Conservation (phyloP, 2,888 invertebrate genomes). For the Arrhopalites spinosus region DNA sequence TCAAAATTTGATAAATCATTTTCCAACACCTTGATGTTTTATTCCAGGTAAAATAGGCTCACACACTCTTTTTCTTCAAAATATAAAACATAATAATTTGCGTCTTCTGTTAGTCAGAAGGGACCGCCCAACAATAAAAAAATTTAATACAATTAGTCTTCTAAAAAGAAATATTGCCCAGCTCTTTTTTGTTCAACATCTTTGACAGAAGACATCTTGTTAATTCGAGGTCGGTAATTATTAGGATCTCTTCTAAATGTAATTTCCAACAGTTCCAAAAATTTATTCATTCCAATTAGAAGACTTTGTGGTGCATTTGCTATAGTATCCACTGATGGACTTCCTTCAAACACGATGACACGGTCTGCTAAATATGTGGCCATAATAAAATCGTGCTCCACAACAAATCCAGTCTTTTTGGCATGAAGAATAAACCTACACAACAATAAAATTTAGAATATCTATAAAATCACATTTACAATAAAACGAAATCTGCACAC, state of each 20-base stretch:
- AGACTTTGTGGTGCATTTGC: constrained; percentile 92
- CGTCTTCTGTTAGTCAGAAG: not conserved
- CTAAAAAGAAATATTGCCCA: constrained; percentile 98
- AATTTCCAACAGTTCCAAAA: constrained; percentile 91
- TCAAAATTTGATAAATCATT: no score
- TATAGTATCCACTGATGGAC: constrained; percentile 83
- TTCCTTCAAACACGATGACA: constrained; percentile 97
- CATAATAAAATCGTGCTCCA: constrained; percentile 99
- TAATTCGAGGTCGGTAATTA: constrained; percentile 97
- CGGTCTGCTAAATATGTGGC: constrained; percentile 98
- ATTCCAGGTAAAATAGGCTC: no score
- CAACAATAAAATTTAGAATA: not conserved
- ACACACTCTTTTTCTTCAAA: no score
- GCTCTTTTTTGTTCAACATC: constrained; percentile 96
- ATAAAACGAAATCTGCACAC: not conserved
- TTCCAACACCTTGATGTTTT: no score
- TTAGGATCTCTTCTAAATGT: constrained; percentile 98
- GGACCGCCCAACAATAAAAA: not conserved
- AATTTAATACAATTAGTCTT: constrained; percentile 70
- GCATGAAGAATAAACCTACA: constrained; percentile 94
- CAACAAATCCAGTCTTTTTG: constrained; percentile 98
- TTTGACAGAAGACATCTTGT: constrained; percentile 95
- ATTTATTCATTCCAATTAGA: constrained; percentile 97
- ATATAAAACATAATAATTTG: not conserved
- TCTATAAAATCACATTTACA: constrained; percentile 4